These are phyloP conservation scores for Subacronicta megacephala DNA, from an alignment of 2,888 invertebrate species.

Conservation along the genomic window DNA sequence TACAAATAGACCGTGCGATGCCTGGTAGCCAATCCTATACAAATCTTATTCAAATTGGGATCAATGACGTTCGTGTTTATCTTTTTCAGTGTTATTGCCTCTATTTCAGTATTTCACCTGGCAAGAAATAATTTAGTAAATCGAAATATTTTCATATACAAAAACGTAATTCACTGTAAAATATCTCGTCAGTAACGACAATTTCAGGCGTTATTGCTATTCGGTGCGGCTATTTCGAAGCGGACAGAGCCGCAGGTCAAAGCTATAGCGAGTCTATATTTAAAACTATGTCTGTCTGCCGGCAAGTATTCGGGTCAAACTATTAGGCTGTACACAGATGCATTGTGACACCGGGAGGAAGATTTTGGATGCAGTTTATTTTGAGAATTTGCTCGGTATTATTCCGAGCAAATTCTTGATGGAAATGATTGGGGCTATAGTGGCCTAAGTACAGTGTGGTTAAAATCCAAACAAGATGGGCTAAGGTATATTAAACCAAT, in stretches of 20 bases:
- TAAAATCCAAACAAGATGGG: no score
- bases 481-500: no score
- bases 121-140: slow-evolving; percentile 24
- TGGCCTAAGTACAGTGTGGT: no score
- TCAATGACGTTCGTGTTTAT: slow-evolving; percentile 14
- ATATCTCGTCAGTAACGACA: slow-evolving; percentile 35
- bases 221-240: slow-evolving; percentile 39
- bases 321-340: slow-evolving; percentile 43
- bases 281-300: slow-evolving; percentile 44
- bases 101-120: slow-evolving; percentile 40
- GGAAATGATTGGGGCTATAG: no score
- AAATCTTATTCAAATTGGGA: background rate
- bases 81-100: slow-evolving; percentile 8
- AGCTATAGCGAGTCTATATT: slow-evolving; percentile 49
- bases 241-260: slow-evolving; percentile 17
- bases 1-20: no score
- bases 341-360: slow-evolving; percentile 23
- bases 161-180: slow-evolving; percentile 32
- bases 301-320: slow-evolving; percentile 50
- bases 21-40: background rate
- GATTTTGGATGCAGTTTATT: slow-evolving; percentile 8
- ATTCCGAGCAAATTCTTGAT: no score
- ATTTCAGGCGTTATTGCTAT: slow-evolving; percentile 32
- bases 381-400: slow-evolving; percentile 1
- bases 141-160: slow-evolving; percentile 17